Base-by-base conservation (phyloP, 2,113 vertebrate species). In the Ctenomys sociabilis region DNA sequence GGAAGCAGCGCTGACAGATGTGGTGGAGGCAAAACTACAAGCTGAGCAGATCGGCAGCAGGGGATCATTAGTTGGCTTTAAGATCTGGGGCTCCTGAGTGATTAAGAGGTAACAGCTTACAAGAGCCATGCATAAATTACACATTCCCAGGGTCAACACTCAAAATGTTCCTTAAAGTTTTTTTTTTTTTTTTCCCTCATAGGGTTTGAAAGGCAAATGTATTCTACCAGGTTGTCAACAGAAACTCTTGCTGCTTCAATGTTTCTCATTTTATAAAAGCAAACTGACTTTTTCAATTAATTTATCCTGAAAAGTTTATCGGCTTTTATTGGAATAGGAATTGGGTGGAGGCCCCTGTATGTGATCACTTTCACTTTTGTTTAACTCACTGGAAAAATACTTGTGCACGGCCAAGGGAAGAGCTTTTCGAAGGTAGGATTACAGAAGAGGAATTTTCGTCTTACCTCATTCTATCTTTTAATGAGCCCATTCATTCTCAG, bases 371-470 rank as follows among this genome's bases (percentile, higher is more conserved):
- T 68, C 13, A 78, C n/a, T 61, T 54, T 43, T 72, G 37, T 68
- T 59, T 63, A 40, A 63, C 54, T 94, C 49, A 54, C 12, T 81
- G 91, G 95, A 96, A 96, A 85, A 88, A 64, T n/a, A 72, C 49
- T 28, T 43, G 19, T 49, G 82, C 93, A 85, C 24, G 37, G 45
- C 90, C 85, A 96, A 97, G 97, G 93, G 95, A 96, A 97, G 94
- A 87, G 94, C 22, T 95, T 97, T 78, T 93, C n/a, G 90, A 86
- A 95, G 93, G 89, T 93, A 97, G 97, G 85, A 97, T 95, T 93
- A 93, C 66, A 70, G 82, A 88, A 96, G 96, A 97, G 97, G 97
- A 95, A 91, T 97, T 98, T 98, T 96, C 97, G 93, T 96, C 95
- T 96, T 92, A 96, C 89, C 91, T 78, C 96, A 95, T 97, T 92